A percentile compares a stretch with the other conserved stretches of the same genome.
These are phyloP conservation scores for Glyptemys insculpta DNA, from an alignment of 2,797 vertebrate species.

Conservation along the genomic window DNA sequence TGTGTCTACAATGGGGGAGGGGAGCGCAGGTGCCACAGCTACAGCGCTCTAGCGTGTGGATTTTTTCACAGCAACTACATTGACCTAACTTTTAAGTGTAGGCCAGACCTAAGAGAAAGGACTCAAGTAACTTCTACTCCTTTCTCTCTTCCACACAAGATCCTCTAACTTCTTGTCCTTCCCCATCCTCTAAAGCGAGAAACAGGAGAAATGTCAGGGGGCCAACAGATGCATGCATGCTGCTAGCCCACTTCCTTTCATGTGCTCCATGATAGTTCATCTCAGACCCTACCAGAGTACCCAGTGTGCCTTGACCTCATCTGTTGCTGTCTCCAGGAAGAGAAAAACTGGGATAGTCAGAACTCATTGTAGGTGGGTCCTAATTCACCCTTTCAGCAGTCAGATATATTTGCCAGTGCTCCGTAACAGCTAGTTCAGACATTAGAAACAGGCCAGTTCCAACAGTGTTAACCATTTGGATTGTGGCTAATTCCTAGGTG, in stretches of 20 bases:
- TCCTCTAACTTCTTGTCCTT: not conserved
- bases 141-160: fast-evolving
- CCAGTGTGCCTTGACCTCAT: not conserved
- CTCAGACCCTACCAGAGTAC: no score
- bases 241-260: not conserved
- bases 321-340: not conserved
- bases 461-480: not conserved
- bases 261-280: fast-evolving
- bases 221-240: not conserved
- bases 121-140: not conserved
- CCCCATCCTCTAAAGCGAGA: not conserved
- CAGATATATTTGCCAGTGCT: not conserved
- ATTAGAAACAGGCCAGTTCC: not conserved
- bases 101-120: not conserved
- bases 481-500: not conserved
- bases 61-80: not conserved
- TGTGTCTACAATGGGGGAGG: no score
- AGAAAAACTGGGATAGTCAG: not conserved
- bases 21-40: not conserved
- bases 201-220: not conserved
- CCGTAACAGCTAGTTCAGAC: not conserved
- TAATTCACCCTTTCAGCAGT: not conserved
- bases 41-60: not conserved
- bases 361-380: not conserved
- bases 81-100: not conserved